These are phyloP conservation scores for Disparrhopalites patrizii DNA, from an alignment of 2,888 invertebrate species.

Conservation along the genomic window DNA sequence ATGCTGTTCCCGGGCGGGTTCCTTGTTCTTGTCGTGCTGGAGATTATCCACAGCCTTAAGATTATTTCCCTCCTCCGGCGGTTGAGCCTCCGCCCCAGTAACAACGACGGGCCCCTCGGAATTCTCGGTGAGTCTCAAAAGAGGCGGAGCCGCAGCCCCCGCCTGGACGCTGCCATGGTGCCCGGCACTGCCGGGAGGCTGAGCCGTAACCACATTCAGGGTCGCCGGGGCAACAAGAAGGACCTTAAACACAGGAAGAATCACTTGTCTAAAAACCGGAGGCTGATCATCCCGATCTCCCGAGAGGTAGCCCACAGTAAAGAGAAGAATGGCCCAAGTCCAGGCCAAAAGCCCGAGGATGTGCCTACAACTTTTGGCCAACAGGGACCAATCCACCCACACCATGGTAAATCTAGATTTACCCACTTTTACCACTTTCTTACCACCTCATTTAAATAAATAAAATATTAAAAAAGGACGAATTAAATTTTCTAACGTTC, in stretches of 20 bases:
- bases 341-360: constrained; percentile 15
- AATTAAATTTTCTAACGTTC: no score
- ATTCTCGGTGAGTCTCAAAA: neutral
- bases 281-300: constrained; percentile 7
- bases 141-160: constrained; percentile 7
- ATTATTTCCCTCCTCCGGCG: neutral
- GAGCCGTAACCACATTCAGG: neutral
- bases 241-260: constrained; percentile 20
- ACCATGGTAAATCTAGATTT: neutral
- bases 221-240: constrained; percentile 10
- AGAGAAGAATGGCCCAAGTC: constrained; percentile 20
- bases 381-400: constrained; percentile 6
- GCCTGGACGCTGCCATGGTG: constrained; percentile 11
- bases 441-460: no score
- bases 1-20: constrained; percentile 27
- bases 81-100: no score
- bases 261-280: constrained; percentile 7
- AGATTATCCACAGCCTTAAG: neutral
- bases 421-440: no score
- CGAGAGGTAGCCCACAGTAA: neutral
- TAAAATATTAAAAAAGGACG: no score
- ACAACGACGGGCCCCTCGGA: neutral
- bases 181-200: constrained; percentile 9
- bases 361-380: neutral
- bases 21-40: neutral